Conservation (phyloP, 2,888 invertebrate genomes). For the Rhagophthalmus giganteus region DNA sequence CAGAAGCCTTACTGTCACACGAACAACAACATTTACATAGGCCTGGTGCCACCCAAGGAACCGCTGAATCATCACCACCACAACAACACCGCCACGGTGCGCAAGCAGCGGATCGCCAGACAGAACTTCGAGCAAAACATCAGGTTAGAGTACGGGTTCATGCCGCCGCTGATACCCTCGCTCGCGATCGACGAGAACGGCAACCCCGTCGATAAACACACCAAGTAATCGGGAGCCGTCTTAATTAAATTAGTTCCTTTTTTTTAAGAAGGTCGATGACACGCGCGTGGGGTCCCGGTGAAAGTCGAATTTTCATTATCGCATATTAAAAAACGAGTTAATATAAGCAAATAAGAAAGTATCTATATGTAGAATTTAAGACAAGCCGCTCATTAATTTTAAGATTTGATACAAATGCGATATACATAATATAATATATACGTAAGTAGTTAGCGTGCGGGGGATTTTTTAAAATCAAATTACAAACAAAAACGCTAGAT, state of each 20-base stretch:
- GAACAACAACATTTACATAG: constrained; percentile 31
- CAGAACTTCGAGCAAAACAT: constrained; percentile 65
- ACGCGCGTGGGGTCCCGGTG: background rate
- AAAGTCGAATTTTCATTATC: background rate
- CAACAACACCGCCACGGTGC: constrained; percentile 30
- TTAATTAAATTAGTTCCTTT: no score
- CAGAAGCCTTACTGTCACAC: constrained; percentile 14
- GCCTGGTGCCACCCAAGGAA: constrained; percentile 22
- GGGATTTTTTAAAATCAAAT: no score
- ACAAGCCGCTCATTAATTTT: no score
- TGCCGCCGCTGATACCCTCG: constrained; percentile 79
- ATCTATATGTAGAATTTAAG: no score
- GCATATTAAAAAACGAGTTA: background rate
- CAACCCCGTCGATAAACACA: constrained; percentile 59
- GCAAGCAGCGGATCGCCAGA: constrained; percentile 39
- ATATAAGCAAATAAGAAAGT: background rate
- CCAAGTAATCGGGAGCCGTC: constrained; percentile 17
- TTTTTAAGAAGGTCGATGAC: background rate
- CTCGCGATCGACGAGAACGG: constrained; percentile 77
- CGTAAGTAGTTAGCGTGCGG: no score
- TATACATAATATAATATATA: no score
- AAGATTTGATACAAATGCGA: no score
- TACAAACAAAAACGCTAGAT: no score
- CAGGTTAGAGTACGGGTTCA: constrained; percentile 80
- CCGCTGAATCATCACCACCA: background rate